These are phyloP conservation scores for Enteromius radiatus DNA, from an alignment of 2,797 vertebrate species.

Conservation along the genomic window DNA sequence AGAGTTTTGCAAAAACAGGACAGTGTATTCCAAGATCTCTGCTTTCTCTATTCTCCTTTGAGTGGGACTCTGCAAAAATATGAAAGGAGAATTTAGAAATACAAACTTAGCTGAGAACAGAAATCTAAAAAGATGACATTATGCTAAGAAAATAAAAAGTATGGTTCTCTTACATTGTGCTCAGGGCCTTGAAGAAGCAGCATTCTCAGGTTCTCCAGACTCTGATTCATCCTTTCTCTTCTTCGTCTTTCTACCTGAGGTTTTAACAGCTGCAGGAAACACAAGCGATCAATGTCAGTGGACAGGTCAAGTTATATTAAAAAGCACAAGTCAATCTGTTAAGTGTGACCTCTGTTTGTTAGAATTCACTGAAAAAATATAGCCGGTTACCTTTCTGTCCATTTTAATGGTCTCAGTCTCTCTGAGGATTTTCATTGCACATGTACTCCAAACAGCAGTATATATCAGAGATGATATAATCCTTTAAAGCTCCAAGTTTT, in stretches of 20 bases:
- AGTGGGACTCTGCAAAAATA: slow-evolving; percentile 67
- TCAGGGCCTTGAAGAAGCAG: slow-evolving; percentile 79
- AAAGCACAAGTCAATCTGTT: neutral
- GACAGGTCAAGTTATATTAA: neutral
- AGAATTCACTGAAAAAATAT: neutral
- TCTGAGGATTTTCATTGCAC: slow-evolving; percentile 61
- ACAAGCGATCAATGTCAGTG: slow-evolving; percentile 16
- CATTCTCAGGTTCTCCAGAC: slow-evolving; percentile 81
- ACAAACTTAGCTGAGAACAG: neutral
- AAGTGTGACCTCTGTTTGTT: neutral
- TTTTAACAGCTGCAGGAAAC: slow-evolving; percentile 77
- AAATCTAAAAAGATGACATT: neutral
- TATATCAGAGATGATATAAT: neutral
- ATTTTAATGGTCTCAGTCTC: slow-evolving; percentile 55
- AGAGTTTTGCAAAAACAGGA: slow-evolving; percentile 72
- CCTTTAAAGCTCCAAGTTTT: neutral
- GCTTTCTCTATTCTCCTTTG: slow-evolving; percentile 79
- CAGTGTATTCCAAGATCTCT: slow-evolving; percentile 78
- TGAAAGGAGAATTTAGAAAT: slow-evolving; percentile 1
- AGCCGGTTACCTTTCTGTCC: slow-evolving; percentile 71
- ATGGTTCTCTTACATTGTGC: slow-evolving; percentile 74
- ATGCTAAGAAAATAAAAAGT: neutral
- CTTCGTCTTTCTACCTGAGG: slow-evolving; percentile 86
- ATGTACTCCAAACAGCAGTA: slow-evolving; percentile 7
- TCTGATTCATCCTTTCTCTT: slow-evolving; percentile 85